Evolutionary conservation across 2,113 vertebrate genomes (phyloP).

Genomic region (Loxodonta africana): DNA sequence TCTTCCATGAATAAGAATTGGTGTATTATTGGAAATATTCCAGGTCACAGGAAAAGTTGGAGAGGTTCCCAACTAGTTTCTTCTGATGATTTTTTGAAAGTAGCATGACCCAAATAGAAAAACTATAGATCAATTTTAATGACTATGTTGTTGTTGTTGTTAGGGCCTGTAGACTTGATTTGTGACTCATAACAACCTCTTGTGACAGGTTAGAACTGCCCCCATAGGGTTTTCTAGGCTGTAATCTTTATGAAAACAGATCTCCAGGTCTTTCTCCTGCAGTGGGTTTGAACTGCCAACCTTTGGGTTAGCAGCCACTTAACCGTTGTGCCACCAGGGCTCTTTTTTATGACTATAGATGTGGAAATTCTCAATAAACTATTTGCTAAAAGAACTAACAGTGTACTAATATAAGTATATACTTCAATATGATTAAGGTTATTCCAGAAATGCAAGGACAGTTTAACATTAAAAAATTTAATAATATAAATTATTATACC

Average conservation of each 20-base stretch:
- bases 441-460: constrained; percentile 33
- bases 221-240: neutral
- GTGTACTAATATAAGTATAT: neutral
- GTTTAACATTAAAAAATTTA: neutral
- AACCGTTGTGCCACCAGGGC: neutral
- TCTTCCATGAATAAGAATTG: neutral
- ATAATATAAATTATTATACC: neutral
- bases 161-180: neutral
- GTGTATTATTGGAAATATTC: neutral
- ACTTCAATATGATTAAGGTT: neutral
- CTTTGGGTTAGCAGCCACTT: neutral
- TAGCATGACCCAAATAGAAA: constrained; percentile 32
- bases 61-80: neutral
- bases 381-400: neutral
- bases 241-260: neutral
- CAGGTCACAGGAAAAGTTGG: neutral
- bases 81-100: neutral
- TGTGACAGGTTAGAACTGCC: neutral
- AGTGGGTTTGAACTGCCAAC: neutral
- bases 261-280: neutral
- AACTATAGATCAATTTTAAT: neutral
- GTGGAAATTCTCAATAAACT: constrained; percentile 38
- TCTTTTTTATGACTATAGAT: neutral
- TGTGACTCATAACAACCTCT: neutral
- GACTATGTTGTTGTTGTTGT: neutral